Evolutionary conservation across 2,113 vertebrate species (phyloP).

Genomic region (Amazona guildingii): DNA sequence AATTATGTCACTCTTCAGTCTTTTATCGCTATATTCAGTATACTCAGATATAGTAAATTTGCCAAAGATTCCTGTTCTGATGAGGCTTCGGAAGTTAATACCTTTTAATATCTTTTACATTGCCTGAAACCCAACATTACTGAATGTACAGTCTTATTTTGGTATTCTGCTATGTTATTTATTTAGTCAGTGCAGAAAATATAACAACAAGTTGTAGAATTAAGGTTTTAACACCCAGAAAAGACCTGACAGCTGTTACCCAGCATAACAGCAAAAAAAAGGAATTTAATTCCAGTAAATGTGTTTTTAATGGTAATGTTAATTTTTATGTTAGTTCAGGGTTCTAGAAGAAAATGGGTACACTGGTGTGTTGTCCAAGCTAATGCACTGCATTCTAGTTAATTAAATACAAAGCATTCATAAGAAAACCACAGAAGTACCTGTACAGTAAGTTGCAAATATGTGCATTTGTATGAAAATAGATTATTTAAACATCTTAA

Average conservation of each 20-base stretch:
- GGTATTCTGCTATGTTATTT: neutral
- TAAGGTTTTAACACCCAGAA: neutral
- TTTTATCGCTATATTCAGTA: neutral
- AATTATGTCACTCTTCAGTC: neutral
- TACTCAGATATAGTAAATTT: neutral
- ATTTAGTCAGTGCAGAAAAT: neutral
- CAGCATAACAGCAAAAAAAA: neutral
- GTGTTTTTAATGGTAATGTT: neutral
- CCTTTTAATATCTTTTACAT: neutral
- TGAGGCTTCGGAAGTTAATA: neutral
- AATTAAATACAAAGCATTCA: neutral
- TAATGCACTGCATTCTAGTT: neutral
- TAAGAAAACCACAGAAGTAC: neutral
- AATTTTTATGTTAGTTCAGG: neutral
- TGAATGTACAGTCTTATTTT: neutral
- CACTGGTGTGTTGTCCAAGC: neutral
- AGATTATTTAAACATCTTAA: neutral
- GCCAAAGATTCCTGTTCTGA: neutral
- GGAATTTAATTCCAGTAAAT: neutral
- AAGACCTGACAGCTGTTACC: neutral
- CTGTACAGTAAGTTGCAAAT: neutral
- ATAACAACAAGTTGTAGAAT: neutral
- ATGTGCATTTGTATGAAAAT: neutral
- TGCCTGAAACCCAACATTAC: neutral
- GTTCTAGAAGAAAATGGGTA: neutral